Percentiles rank a stretch among this genome's conserved stretches.
Conservation (phyloP, 2,797 vertebrate species). For the Gallinago nigripennis region DNA sequence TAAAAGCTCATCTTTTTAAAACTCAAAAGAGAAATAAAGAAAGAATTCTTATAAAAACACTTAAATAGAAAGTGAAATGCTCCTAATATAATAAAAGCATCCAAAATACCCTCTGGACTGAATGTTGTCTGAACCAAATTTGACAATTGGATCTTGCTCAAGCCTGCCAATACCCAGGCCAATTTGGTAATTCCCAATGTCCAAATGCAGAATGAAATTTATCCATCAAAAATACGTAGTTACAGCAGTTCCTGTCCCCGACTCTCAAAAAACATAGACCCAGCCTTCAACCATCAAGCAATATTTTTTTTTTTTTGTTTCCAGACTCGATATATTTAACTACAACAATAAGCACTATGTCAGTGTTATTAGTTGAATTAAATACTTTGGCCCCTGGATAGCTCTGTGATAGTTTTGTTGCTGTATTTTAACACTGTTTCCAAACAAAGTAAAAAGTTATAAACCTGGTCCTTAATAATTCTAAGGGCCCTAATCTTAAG, state of each 20-base stretch:
- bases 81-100: background rate
- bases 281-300: background rate
- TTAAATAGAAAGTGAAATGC: background rate
- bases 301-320: background rate
- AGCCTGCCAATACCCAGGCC: background rate
- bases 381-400: background rate
- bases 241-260: background rate
- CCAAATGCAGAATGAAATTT: background rate
- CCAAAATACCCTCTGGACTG: background rate
- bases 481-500: background rate
- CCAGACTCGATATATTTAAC: background rate
- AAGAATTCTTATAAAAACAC: background rate
- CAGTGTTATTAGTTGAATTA: background rate
- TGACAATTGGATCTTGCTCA: background rate
- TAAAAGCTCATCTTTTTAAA: background rate
- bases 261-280: background rate
- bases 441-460: background rate
- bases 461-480: background rate
- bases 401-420: background rate
- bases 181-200: background rate
- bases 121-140: background rate
- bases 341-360: background rate
- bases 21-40: background rate
- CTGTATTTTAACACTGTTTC: background rate
- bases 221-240: background rate